These are phyloP conservation scores for Cottoperca gobio DNA, from an alignment of 2,797 vertebrate species.

Conservation along the genomic window DNA sequence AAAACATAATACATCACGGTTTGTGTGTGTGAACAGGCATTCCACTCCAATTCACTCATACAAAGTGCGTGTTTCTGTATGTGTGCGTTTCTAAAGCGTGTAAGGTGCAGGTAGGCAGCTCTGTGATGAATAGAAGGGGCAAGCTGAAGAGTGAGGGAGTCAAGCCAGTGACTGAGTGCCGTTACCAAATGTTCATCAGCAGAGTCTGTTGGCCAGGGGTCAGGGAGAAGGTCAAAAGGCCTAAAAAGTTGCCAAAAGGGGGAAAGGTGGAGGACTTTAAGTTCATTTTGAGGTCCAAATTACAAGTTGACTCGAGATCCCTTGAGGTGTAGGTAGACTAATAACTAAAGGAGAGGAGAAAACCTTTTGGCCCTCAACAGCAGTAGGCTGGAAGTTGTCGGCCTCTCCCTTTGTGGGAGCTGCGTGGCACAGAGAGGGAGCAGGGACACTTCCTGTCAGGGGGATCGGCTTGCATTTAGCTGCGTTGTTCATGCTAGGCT, in stretches of 20 bases:
- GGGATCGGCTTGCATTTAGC: conserved; percentile 32
- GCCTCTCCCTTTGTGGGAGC: conserved; percentile 12
- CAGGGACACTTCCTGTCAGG: conserved; percentile 27
- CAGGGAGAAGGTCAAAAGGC: conserved; percentile 1
- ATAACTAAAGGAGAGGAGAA: conserved; percentile 2
- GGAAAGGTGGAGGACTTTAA: not conserved
- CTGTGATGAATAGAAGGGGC: conserved; percentile 78
- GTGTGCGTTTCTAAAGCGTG: conserved; percentile 58
- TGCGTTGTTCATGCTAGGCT: conserved; percentile 54
- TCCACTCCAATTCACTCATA: conserved; percentile 14
- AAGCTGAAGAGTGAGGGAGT: conserved; percentile 54
- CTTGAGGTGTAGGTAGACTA: conserved; percentile 22
- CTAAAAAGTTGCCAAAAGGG: not conserved
- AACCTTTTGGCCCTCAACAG: conserved; percentile 30
- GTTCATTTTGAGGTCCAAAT: conserved; percentile 28
- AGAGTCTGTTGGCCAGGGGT: conserved; percentile 17
- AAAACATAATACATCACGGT: conserved; percentile 26
- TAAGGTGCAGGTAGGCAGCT: conserved; percentile 81
- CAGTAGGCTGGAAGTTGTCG: not conserved
- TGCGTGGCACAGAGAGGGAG: conserved; percentile 38
- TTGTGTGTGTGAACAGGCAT: conserved; percentile 42
- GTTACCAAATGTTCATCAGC: not conserved
- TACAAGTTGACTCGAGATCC: conserved; percentile 7
- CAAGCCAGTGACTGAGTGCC: conserved; percentile 9
- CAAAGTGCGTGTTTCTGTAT: conserved; percentile 52